Base-by-base conservation (phyloP, 2,888 invertebrate species). In the Gandaritis pyraliata region DNA sequence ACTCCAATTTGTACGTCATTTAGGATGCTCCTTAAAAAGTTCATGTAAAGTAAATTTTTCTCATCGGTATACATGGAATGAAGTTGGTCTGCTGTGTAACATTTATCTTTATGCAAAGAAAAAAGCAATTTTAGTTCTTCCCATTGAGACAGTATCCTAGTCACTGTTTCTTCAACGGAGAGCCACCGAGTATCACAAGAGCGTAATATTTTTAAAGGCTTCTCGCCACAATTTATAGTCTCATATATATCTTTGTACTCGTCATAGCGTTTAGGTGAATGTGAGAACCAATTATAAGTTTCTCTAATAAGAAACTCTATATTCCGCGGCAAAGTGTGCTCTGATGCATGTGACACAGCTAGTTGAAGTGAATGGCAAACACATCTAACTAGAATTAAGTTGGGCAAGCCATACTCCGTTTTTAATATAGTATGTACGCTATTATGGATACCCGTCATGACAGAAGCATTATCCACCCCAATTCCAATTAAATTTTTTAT, bases 121-220 rank as follows among this genome's bases (percentile, higher is more conserved):
- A 66, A 66, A 66, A 45, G 64, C 33, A 64, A 52, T 51, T 64
- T 63, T 18, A 64, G 48, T 41, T 66, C 60, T 56, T 64, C 61
- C 63, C 66, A 66, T 55, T 64, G 61, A 36, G 52, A 13, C 46
- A 66, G 51, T 30, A 66, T 64, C 30, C 61, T 58, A 29, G 33
- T 13, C n/a, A 64, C 61, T 33, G 57, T 45, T 23, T 30, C 33
- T 39, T 66, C 64, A 15, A 66, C 38, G 15, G 64, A 64, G 29
- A 66, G 48, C 64, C 64, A 64, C 10, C 64, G 64, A 47, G 64
- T 64, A 50, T 58, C 64, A 64, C 76, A 72, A 23, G 65, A 33
- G 55, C 71, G 61, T n/a, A 71, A 55, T 30, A 78, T 76, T 72
- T 77, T 77, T 29, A 78, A 60, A 7, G 78, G 77, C 43, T 65